Conservation (phyloP, 2,113 vertebrate species). For the Pampusana beccarii region DNA sequence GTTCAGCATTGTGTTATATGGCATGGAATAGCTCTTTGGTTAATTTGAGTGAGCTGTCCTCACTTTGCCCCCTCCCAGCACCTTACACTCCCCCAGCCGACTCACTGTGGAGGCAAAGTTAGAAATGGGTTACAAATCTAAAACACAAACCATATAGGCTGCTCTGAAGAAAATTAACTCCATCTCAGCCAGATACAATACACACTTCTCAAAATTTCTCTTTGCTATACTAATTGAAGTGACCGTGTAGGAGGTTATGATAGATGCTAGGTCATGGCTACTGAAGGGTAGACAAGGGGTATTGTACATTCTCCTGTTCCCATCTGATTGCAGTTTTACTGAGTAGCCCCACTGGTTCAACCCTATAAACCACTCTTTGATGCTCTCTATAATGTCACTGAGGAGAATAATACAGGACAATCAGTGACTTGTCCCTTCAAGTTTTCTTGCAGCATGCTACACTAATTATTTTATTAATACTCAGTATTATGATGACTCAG, state of each 20-base stretch:
- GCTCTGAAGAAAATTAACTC: neutral
- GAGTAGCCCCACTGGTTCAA: neutral
- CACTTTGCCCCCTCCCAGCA: neutral
- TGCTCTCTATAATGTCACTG: neutral
- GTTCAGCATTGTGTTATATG: neutral
- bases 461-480: neutral
- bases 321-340: neutral
- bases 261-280: neutral
- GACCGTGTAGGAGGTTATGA: neutral
- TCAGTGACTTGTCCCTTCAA: neutral
- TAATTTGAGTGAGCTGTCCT: neutral
- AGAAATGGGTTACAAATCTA: neutral
- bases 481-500: neutral
- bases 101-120: neutral
- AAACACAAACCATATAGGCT: neutral
- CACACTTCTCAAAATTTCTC: neutral
- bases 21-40: neutral
- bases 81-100: neutral
- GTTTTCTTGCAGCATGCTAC: neutral
- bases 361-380: neutral
- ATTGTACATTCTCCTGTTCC: neutral
- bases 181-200: neutral
- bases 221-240: neutral
- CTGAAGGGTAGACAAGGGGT: neutral
- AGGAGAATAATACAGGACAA: neutral